Percentiles rank a stretch among this genome's conserved stretches.
These are phyloP conservation scores for Leptopilina clavipes DNA, from an alignment of 1,140 invertebrate genomes.

Conservation along the genomic window DNA sequence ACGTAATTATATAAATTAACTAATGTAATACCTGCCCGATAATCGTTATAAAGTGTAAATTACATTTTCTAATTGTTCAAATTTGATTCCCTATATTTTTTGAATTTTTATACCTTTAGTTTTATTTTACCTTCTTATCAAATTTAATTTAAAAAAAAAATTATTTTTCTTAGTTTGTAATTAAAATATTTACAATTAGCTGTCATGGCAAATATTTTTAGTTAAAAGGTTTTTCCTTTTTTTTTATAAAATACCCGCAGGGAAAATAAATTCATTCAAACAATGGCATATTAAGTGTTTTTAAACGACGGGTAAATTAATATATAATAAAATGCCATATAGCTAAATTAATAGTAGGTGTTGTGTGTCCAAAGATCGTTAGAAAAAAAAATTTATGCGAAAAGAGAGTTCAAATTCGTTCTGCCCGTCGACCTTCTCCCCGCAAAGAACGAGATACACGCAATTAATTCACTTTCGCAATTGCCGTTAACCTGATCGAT, in stretches of 20 bases:
- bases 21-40: background rate
- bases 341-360: background rate
- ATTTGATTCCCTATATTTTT: background rate
- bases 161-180: too few relatives aligned
- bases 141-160: too few relatives aligned
- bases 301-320: background rate
- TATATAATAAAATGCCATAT: background rate
- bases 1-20: conserved; percentile 17
- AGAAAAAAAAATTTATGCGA: conserved; percentile 11
- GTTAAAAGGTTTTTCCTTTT: background rate
- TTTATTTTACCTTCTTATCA: too few relatives aligned
- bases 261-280: background rate
- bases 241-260: too few relatives aligned
- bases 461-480: conserved; percentile 16
- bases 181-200: background rate
- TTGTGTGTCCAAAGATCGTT: background rate
- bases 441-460: background rate
- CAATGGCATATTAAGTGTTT: conserved; percentile 12
- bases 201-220: background rate
- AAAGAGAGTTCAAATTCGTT: conserved; percentile 19
- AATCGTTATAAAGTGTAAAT: background rate
- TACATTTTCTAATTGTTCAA: background rate
- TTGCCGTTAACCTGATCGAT: background rate
- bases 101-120: too few relatives aligned
- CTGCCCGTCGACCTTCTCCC: conserved; percentile 6